These are phyloP conservation scores for Drosophila quinaria DNA, from an alignment of 2,888 invertebrate genomes.

Conservation along the genomic window DNA sequence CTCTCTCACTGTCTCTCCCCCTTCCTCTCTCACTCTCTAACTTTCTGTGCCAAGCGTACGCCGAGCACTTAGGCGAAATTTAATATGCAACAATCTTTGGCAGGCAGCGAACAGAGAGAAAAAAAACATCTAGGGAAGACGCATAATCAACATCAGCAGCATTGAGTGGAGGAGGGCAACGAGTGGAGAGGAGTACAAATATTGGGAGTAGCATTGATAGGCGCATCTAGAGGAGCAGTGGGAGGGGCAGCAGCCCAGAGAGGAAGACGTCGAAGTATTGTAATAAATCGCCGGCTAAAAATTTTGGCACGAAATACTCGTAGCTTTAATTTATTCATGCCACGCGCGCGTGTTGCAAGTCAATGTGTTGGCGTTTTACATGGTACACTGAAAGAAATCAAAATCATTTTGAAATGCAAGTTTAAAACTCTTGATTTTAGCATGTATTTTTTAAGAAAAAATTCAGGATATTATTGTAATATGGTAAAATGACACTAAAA, in stretches of 20 bases:
- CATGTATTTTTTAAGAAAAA: too few relatives aligned
- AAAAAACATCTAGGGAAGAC: constrained; percentile 25
- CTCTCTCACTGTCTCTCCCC: neutral
- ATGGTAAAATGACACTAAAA: too few relatives aligned
- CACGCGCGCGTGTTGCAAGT: constrained; percentile 63
- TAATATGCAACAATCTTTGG: constrained; percentile 81
- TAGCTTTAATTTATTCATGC: constrained; percentile 76
- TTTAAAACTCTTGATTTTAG: too few relatives aligned
- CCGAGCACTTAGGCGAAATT: constrained; percentile 74
- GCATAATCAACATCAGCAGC: constrained; percentile 60
- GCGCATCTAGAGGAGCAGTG: neutral
- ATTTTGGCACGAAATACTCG: constrained; percentile 56
- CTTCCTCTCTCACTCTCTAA: neutral
- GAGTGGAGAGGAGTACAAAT: neutral
- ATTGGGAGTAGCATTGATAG: neutral
- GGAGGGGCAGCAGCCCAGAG: constrained; percentile 9
- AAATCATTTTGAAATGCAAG: too few relatives aligned
- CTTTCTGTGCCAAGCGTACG: constrained; percentile 29
- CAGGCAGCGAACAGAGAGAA: constrained; percentile 44
- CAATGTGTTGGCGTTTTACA: constrained; percentile 17
- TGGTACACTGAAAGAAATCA: too few relatives aligned
- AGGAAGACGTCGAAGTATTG: constrained; percentile 31
- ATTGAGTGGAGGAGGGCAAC: constrained; percentile 4
- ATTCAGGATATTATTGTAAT: too few relatives aligned
- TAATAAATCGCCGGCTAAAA: constrained; percentile 65